Evolutionary conservation across 1,140 invertebrate species (phyloP).

Genomic region (Aradophagus sp.): DNA sequence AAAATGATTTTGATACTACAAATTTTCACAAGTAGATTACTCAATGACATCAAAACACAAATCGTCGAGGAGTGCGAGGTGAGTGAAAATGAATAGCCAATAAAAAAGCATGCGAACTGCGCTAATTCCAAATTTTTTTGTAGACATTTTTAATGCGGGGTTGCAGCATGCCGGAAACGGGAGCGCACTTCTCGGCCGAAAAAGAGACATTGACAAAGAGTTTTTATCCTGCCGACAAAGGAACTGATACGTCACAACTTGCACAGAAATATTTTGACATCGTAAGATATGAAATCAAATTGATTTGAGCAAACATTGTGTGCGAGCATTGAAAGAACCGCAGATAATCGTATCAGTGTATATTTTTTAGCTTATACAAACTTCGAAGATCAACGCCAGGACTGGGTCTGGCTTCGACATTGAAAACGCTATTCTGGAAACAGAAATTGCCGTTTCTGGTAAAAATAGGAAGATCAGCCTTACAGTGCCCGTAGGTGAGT

Average conservation of each 20-base stretch:
- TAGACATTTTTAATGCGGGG: slow-evolving; percentile 59
- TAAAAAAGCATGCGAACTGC: slow-evolving; percentile 23
- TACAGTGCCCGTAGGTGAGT: slow-evolving; percentile 61
- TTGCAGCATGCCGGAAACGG: slow-evolving; percentile 42
- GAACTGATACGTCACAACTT: slow-evolving; percentile 11
- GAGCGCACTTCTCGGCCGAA: slow-evolving; percentile 15
- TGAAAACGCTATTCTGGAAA: slow-evolving; percentile 8
- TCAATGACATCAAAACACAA: slow-evolving; percentile 6
- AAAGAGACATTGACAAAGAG: slow-evolving; percentile 28
- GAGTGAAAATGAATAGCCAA: slow-evolving; percentile 6
- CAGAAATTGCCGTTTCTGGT: slow-evolving; percentile 57
- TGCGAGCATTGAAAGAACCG: too few relatives aligned
- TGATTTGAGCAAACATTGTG: too few relatives aligned
- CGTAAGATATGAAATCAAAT: slow-evolving; percentile 20
- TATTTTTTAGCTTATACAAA: slow-evolving; percentile 27
- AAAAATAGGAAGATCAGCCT: slow-evolving; percentile 59
- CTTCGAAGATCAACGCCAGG: slow-evolving; percentile 10
- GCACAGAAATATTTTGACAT: slow-evolving; percentile 27
- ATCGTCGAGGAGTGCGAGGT: slow-evolving; percentile 32
- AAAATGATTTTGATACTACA: slow-evolving; percentile 28
- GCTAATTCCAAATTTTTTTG: slow-evolving; percentile 20
- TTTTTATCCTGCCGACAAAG: slow-evolving; percentile 34
- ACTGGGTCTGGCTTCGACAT: slow-evolving; percentile 58
- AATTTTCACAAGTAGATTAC: slow-evolving; percentile 22
- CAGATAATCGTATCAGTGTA: too few relatives aligned